Evolutionary conservation across 2,888 invertebrate species (phyloP), one percentile per base, ranked within the genome.

Genomic region (Thecocarcelia acutangulata): DNA sequence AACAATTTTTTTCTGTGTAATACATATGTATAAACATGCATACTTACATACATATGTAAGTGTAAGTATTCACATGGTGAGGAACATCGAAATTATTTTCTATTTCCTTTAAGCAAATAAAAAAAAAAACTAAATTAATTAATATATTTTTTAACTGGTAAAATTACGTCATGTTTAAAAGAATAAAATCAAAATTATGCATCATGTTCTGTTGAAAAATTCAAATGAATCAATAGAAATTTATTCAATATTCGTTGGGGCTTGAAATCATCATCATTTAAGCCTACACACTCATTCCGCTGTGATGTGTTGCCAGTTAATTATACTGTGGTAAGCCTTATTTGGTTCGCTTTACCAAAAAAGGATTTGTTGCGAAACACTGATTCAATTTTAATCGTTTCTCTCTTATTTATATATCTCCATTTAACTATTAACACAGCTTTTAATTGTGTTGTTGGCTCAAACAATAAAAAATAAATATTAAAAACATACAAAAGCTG

Each of bases 291-390:
- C 17, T 52, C 9, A 8, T 9, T 50, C 50, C 42, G 11, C 54
- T 19, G 21, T n/a, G n/a, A n/a, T n/a, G n/a, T n/a, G n/a, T n/a
- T n/a, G 15, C 44, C 40, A 24, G 24, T 50, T 40, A 50, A 50
- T 40, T 68, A 54, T 44, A 28, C 40, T 40, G 24, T 13, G 15
- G 37, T 9, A 12, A 21, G 21, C 74, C 74, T 74, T 64, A 64
- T 74, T 56, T 56, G 64, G 63, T 1, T 21, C 13, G 33, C 48
- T 24, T 56, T n/a, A n/a, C 64, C 64, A 37, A 74, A 56, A 74
- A 24, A 73, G 74, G 74, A 28, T n/a, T 56, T 17, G 11, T 54
- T 33, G 33, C 33, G 37, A 44, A 8, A 52, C 42, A 56, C 44
- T 54, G 24, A 42, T 59, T 59, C 5, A 59, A 15, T 42, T 59